Percentiles rank a stretch among this genome's conserved stretches.
phyloP scores from a whole-genome alignment of 2,797 vertebrate genomes.

The Salarias fasciatus region DNA sequence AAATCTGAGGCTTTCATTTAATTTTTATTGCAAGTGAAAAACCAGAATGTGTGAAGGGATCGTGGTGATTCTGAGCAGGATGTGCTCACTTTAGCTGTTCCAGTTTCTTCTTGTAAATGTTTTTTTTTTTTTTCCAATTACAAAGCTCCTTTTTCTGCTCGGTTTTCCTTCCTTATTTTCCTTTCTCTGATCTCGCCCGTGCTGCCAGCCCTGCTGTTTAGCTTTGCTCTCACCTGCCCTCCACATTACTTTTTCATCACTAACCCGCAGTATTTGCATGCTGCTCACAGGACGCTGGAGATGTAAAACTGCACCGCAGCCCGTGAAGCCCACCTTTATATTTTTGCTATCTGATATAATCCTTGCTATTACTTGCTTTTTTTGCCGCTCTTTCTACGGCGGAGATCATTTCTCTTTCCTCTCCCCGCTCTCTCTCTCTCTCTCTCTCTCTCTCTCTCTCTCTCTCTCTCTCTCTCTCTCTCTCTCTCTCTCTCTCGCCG shows the following conservation, averaged over 20 bases:
- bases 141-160: background rate
- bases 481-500: conserved; percentile 44
- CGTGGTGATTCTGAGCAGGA: too few relatives aligned
- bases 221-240: conserved; percentile 51
- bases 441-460: conserved; percentile 32
- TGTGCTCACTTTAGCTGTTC: too few relatives aligned
- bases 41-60: too few relatives aligned
- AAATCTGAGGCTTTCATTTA: background rate
- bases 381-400: conserved; percentile 54
- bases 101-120: background rate
- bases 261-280: conserved; percentile 56
- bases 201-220: conserved; percentile 39
- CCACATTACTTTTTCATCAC: conserved; percentile 54
- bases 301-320: conserved; percentile 17
- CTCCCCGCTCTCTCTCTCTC: conserved; percentile 31
- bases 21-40: background rate
- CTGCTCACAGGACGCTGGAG: conserved; percentile 63
- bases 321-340: conserved; percentile 55
- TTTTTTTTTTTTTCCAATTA: background rate
- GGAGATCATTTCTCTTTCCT: conserved; percentile 36
- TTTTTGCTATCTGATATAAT: conserved; percentile 71
- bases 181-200: conserved; percentile 29
- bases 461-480: conserved; percentile 46
- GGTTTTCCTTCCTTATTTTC: conserved; percentile 25
- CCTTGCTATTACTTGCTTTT: conserved; percentile 52